These are phyloP conservation scores for Danio kyathit DNA, from an alignment of 2,797 vertebrate species.

Conservation along the genomic window DNA sequence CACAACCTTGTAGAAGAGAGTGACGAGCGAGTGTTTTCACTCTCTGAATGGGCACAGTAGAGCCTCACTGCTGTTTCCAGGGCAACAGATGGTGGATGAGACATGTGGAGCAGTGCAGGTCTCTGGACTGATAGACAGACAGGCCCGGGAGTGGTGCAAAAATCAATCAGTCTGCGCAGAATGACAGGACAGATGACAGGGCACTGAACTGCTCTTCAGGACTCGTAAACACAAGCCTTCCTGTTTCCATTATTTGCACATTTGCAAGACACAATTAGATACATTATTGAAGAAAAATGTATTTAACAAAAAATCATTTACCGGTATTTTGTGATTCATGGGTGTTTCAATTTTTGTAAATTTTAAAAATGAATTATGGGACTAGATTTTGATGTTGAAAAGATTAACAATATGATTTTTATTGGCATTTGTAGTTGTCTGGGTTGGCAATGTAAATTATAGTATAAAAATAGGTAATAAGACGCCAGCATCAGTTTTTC, in stretches of 20 bases:
- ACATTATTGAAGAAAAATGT: background rate
- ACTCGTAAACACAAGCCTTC: background rate
- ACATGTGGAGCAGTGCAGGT: slow-evolving; percentile 24
- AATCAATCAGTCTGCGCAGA: slow-evolving; percentile 35
- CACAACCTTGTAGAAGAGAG: background rate
- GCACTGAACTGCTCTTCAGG: background rate
- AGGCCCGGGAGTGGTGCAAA: slow-evolving; percentile 31
- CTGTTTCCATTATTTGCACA: background rate
- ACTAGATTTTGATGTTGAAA: no score
- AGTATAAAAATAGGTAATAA: no score
- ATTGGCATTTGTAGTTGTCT: no score
- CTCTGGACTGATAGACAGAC: slow-evolving; percentile 19
- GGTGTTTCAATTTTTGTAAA: no score
- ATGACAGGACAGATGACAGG: slow-evolving; percentile 21
- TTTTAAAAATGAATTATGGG: no score
- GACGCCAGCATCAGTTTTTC: no score
- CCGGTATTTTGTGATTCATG: background rate
- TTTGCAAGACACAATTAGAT: background rate
- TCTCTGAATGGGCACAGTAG: background rate
- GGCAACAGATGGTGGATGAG: slow-evolving; percentile 48
- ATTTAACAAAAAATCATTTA: no score
- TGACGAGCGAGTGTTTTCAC: slow-evolving; percentile 4
- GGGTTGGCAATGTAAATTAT: no score
- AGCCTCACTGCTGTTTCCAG: slow-evolving; percentile 47
- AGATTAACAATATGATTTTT: no score